Conservation (phyloP, 2,797 vertebrate genomes). For the Chelon auratus region DNA sequence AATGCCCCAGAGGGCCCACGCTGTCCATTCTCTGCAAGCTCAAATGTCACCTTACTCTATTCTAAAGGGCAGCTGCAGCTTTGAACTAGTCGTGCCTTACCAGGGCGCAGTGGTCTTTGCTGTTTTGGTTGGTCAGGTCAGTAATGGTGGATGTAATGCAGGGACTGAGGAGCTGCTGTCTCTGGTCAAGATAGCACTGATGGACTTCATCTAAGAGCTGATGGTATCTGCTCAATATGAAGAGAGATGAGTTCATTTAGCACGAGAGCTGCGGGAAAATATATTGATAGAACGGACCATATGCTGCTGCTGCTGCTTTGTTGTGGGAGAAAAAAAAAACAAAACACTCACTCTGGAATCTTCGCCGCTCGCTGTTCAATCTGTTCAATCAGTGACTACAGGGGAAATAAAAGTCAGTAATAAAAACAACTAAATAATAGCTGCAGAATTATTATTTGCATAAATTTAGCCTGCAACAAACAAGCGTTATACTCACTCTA, state of each 20-base stretch:
- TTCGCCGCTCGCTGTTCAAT: conserved; percentile 93
- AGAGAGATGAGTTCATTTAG: conserved; percentile 15
- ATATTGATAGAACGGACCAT: neutral
- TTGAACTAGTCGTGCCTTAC: conserved; percentile 78
- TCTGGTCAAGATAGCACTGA: conserved; percentile 96
- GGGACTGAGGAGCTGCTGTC: conserved; percentile 92
- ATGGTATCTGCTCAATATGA: conserved; percentile 86
- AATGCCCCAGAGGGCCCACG: conserved; percentile 49
- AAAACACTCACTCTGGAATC: conserved; percentile 92
- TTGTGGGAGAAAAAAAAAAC: conserved; percentile 8
- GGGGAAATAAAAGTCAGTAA: conserved; percentile 24
- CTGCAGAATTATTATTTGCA: neutral
- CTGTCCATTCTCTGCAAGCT: conserved; percentile 43
- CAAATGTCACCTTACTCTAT: conserved; percentile 65
- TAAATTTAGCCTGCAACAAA: neutral
- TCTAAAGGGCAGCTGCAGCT: conserved; percentile 58
- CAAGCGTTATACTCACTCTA: conserved; percentile 87
- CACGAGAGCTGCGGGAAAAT: neutral
- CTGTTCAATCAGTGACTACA: conserved; percentile 95
- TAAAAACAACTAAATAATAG: neutral
- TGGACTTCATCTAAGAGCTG: conserved; percentile 95
- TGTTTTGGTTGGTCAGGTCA: conserved; percentile 96
- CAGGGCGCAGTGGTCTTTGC: conserved; percentile 98
- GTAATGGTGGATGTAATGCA: conserved; percentile 95
- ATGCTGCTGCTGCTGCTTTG: neutral